Evolutionary conservation across 2,888 invertebrate species (phyloP).

Genomic region (Asteroscopus sphinx): DNA sequence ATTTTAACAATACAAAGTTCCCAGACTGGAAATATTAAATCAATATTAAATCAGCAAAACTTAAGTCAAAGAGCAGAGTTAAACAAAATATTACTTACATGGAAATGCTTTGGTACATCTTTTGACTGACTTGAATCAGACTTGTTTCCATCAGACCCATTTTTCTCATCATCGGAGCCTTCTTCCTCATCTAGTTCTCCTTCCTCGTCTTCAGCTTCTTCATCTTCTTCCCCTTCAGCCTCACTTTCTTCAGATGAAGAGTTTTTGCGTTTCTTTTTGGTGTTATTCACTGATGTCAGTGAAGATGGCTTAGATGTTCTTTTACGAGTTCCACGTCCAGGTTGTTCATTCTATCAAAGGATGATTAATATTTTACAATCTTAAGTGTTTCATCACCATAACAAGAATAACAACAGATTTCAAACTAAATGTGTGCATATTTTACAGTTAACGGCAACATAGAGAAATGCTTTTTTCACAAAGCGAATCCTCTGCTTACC

Average conservation of each 20-base stretch:
- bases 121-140: conserved; percentile 89
- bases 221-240: conserved; percentile 80
- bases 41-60: not conserved
- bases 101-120: conserved; percentile 89
- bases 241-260: conserved; percentile 85
- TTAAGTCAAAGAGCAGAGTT: not conserved
- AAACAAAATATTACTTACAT: conserved; percentile 71
- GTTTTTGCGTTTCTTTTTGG: conserved; percentile 86
- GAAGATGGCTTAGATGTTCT: conserved; percentile 73
- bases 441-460: no score
- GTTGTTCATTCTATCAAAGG: conserved; percentile 74
- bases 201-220: conserved; percentile 84
- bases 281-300: conserved; percentile 81
- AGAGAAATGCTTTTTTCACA: no score
- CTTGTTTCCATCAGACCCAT: conserved; percentile 88
- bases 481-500: no score
- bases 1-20: conserved; percentile 91
- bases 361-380: not conserved
- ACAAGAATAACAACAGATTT: no score
- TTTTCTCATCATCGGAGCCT: conserved; percentile 88
- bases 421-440: no score
- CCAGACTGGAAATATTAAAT: conserved; percentile 87
- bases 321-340: conserved; percentile 78
- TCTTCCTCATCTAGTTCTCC: conserved; percentile 86
- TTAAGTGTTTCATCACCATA: no score